Percentiles rank a stretch among this genome's conserved stretches.
These are phyloP conservation scores for Manacus vitellinus DNA, from an alignment of 2,113 vertebrate genomes.

Conservation along the genomic window DNA sequence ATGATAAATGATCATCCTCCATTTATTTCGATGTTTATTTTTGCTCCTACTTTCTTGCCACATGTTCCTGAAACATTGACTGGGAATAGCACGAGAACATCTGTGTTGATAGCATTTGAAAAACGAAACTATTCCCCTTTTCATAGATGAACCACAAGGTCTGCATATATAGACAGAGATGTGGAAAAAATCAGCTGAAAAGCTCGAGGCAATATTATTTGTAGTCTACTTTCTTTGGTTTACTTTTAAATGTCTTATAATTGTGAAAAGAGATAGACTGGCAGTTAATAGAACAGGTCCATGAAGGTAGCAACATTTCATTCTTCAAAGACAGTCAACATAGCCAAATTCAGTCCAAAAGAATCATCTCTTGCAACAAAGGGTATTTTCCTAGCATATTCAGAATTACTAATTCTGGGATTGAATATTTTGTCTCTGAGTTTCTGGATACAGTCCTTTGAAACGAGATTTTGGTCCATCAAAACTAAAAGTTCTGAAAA, in stretches of 20 bases:
- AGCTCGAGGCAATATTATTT: not conserved
- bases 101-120: not conserved
- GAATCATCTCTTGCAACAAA: not conserved
- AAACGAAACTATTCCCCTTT: not conserved
- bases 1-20: not conserved
- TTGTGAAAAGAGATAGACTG: not conserved
- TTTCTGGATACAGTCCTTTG: not conserved
- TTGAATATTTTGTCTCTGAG: not conserved
- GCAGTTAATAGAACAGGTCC: not conserved
- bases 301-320: not conserved
- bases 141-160: not conserved
- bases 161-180: not conserved
- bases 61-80: not conserved
- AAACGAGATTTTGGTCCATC: not conserved
- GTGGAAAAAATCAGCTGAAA: not conserved
- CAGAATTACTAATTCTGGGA: not conserved
- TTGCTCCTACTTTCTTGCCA: not conserved
- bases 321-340: not conserved
- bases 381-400: not conserved
- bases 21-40: not conserved
- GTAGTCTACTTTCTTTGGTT: not conserved
- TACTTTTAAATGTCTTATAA: not conserved
- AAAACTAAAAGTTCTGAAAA: not conserved
- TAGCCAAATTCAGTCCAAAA: not conserved
- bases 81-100: not conserved